Evolutionary conservation across 1,140 invertebrate genomes (phyloP).

Genomic region (Seison nebaliae): DNA sequence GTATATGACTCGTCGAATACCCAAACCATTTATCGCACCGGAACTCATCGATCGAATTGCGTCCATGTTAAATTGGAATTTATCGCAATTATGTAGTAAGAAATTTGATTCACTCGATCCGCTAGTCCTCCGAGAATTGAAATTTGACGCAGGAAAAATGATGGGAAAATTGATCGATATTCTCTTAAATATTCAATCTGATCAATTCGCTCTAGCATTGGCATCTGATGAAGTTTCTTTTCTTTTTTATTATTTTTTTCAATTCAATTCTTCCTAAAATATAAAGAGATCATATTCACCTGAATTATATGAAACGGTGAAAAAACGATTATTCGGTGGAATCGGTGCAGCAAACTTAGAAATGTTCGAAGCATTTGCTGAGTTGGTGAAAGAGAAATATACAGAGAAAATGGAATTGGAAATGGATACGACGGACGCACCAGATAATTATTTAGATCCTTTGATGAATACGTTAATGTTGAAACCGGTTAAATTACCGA

Average conservation of each 20-base stretch:
- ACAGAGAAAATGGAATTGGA: conserved; percentile 39
- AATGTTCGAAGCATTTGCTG: conserved; percentile 47
- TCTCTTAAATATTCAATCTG: conserved; percentile 69
- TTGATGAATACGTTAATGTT: conserved; percentile 90
- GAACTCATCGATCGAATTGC: conserved; percentile 65
- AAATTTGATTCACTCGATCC: conserved; percentile 93
- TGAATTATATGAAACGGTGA: conserved; percentile 66
- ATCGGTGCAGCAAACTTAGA: conserved; percentile 51
- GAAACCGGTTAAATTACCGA: conserved; percentile 64
- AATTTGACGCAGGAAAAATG: conserved; percentile 70
- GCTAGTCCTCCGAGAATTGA: conserved; percentile 68
- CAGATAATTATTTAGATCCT: conserved; percentile 81
- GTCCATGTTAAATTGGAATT: conserved; percentile 88
- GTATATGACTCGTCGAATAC: conserved; percentile 72
- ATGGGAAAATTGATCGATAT: conserved; percentile 73
- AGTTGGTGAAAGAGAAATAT: conserved; percentile 47
- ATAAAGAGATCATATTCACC: conserved; percentile 62
- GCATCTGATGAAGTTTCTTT: conserved; percentile 45
- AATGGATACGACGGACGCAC: conserved; percentile 68
- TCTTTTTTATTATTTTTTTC: conserved; percentile 5
- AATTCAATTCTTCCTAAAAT: conserved; percentile 3
- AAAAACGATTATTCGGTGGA: conserved; percentile 45
- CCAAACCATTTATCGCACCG: conserved; percentile 63
- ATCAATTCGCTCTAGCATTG: conserved; percentile 51
- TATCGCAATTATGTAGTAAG: conserved; percentile 77